Base-by-base conservation (phyloP, 2,797 vertebrate genomes). In the Chrosomus eos region DNA sequence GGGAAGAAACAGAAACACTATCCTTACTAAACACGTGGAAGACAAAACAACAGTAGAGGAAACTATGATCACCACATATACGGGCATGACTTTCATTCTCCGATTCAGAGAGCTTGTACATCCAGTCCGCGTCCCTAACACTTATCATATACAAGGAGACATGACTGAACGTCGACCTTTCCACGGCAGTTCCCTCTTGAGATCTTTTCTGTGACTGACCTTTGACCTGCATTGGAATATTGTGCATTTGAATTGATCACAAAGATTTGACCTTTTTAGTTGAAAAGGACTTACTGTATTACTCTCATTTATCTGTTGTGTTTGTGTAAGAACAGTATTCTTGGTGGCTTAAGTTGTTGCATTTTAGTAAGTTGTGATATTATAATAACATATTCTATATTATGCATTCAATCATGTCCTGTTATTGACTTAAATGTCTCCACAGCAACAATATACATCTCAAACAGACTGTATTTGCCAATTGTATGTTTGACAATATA, bases 1-100 rank as follows among this genome's bases (percentile, higher is more conserved):
- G 98, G 98, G 88, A 99, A 98, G 94, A 99, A 97, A 89, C 97
- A 97, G 94, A 99, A 99, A 93, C 97, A 98, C 26, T 99, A 98
- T 88, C 98, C 97, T 0, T 99, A 99, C 92, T 99, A 93, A 96
- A 81, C 55, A 26, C n/a, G 31, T 9, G 87, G 92, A 85, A 43
- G 62, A 67, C 60, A 36, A 68, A 36, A 3, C 55, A 78, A 19
- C 33, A 26, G 36, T 13, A 62, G 55, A 43, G 75, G 55, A 78
- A 36, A 53, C 40, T 33, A 23, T 33, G 31, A 79, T 53, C 45
- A 48, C 26, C 3, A n/a, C 82, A 71, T 40, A 67, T 40, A 70
- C 8, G 26, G 38, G 48, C 82, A 67, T 77, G 73, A 77, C 82
- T 58, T 58, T 68, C 62, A 55, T 67, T 83, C 33, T 77, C 11